phyloP scores from a whole-genome alignment of 2,113 vertebrate genomes.

The Danionella cerebrum region DNA sequence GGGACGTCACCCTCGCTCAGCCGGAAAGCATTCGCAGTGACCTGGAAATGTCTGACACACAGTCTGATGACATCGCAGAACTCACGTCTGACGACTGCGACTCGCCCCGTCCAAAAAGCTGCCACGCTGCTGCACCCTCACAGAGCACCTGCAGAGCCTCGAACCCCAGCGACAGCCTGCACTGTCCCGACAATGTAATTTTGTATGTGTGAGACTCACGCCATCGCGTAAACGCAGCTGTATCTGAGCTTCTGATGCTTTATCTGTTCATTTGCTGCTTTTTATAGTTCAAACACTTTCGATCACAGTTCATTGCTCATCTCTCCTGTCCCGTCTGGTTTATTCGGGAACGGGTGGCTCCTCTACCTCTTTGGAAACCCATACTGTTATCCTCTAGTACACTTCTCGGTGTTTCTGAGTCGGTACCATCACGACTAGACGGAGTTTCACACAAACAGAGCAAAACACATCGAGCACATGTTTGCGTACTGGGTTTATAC shows the following conservation, averaged over 20 bases:
- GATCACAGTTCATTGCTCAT: constrained; percentile 36
- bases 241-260: constrained; percentile 17
- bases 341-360: constrained; percentile 51
- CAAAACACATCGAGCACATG: constrained; percentile 51
- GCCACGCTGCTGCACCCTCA: constrained; percentile 32
- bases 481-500: constrained; percentile 27
- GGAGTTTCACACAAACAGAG: constrained; percentile 32
- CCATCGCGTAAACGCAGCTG: constrained; percentile 41
- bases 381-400: constrained; percentile 52
- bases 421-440: constrained; percentile 39
- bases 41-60: constrained; percentile 95
- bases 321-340: constrained; percentile 44
- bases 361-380: constrained; percentile 67
- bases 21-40: constrained; percentile 97
- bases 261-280: constrained; percentile 14
- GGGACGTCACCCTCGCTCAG: constrained; percentile 90
- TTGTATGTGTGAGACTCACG: constrained; percentile 63
- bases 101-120: constrained; percentile 70
- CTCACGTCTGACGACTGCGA: constrained; percentile 91
- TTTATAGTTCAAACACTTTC: constrained; percentile 2
- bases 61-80: constrained; percentile 93
- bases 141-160: constrained; percentile 54
- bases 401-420: constrained; percentile 57
- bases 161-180: constrained; percentile 61
- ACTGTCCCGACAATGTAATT: constrained; percentile 65